A percentile compares a stretch with the other conserved stretches of the same genome.
These are phyloP conservation scores for Leucopsar rothschildi DNA, from an alignment of 2,113 vertebrate species.

Conservation along the genomic window DNA sequence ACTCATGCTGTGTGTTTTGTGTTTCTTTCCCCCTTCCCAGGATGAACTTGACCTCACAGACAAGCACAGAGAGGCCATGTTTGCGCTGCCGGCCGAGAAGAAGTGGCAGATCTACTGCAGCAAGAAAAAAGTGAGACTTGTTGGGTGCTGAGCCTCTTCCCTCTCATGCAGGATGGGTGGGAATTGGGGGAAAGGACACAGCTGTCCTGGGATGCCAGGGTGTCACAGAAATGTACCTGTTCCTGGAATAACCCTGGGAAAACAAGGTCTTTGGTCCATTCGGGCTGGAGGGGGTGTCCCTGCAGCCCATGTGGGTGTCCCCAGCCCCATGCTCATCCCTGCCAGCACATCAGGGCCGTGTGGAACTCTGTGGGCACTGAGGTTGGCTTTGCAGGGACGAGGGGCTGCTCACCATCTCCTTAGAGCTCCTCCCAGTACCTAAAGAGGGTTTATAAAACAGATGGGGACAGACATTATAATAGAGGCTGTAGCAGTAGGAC, in stretches of 20 bases:
- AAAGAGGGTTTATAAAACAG: background rate
- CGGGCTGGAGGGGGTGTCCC: background rate
- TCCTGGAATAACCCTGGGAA: background rate
- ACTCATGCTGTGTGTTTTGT: background rate
- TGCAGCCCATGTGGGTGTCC: background rate
- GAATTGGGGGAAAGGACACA: background rate
- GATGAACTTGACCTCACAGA: constrained; percentile 97
- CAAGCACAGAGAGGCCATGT: constrained; percentile 98
- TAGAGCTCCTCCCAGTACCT: background rate
- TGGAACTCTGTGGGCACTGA: background rate
- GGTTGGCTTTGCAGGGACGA: rapidly evolving
- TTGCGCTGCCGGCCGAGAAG: constrained; percentile 94
- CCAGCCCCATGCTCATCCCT: rapidly evolving
- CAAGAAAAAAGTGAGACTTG: constrained; percentile 88
- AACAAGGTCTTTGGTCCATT: background rate
- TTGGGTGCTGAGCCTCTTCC: background rate
- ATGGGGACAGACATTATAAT: background rate
- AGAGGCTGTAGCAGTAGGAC: background rate
- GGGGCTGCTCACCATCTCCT: background rate
- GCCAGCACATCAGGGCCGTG: rapidly evolving
- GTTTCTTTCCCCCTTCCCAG: constrained; percentile 61
- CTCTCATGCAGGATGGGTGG: background rate
- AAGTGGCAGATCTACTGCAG: constrained; percentile 99
- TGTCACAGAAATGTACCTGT: background rate
- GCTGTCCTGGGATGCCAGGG: background rate